Evolutionary conservation across 1,140 invertebrate species (phyloP).

Genomic region (Coboldia fuscipes): DNA sequence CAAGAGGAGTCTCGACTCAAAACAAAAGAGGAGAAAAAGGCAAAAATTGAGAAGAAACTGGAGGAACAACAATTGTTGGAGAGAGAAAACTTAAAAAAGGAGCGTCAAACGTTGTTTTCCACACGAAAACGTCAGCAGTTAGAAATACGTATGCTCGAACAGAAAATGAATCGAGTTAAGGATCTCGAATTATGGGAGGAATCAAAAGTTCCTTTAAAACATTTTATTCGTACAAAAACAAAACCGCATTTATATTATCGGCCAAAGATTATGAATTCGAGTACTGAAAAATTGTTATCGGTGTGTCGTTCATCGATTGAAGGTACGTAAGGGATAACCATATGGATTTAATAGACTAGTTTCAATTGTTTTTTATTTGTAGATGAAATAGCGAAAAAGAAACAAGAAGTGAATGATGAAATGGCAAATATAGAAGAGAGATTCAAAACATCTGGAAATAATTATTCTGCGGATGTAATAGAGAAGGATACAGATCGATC

Average conservation of each 20-base stretch:
- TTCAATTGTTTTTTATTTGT: too few species aligned
- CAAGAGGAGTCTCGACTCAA: constrained; percentile 81
- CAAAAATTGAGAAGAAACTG: constrained; percentile 79
- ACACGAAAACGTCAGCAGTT: constrained; percentile 70
- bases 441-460: constrained; percentile 7
- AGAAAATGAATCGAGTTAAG: constrained; percentile 69
- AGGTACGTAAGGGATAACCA: constrained; percentile 29
- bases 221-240: constrained; percentile 72
- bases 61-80: constrained; percentile 78
- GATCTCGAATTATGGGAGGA: constrained; percentile 78
- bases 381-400: constrained; percentile 6
- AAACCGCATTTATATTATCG: constrained; percentile 75
- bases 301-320: constrained; percentile 26
- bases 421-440: constrained; percentile 14
- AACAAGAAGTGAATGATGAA: constrained; percentile 13
- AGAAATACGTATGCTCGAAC: constrained; percentile 73
- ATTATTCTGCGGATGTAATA: not conserved
- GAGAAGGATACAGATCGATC: constrained; percentile 8
- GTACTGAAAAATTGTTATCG: constrained; percentile 24
- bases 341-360: too few species aligned
- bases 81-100: constrained; percentile 63
- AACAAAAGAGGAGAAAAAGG: constrained; percentile 42
- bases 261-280: constrained; percentile 44
- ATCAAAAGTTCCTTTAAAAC: constrained; percentile 47
- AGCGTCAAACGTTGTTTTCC: constrained; percentile 65